Base-by-base conservation (phyloP, 2,797 vertebrate genomes). In the Galaxias olidus region DNA sequence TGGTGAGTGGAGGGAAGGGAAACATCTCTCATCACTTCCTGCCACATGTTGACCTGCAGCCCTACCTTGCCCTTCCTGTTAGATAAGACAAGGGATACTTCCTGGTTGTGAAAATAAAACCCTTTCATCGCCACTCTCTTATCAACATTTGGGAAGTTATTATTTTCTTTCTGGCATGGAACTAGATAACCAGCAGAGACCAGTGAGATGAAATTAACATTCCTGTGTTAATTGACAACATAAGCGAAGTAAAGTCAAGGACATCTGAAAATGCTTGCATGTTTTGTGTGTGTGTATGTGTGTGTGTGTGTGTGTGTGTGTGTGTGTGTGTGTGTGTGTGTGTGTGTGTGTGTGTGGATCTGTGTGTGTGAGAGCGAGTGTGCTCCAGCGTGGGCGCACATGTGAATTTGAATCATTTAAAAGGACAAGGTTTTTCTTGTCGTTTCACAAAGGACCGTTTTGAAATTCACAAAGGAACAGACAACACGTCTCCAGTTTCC, bases 401-500 rank as follows among this genome's bases (percentile, higher is more conserved):
- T 7, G 2, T 55, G 11, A 9, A 30, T 55, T 54, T 54, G 52
- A 18, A 10, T 10, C 17, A 54, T 20, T 2, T 20, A 30, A 2
- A 30, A n/a, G n/a, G n/a, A n/a, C n/a, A n/a, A n/a, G n/a, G 2
- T 30, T 30, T 30, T 30, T 30, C 30, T 30, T n/a, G n/a, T n/a
- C n/a, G 6, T 30, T 30, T 30, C 30, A 3, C 30, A n/a, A n/a
- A n/a, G n/a, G n/a, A n/a, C n/a, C n/a, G n/a, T 30, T 30, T 30
- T 30, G 2, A 6, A 30, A 30, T 30, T 6, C 30, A 30, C 30
- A 30, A 30, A 30, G 30, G 30, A 30, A 2, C n/a, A n/a, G n/a
- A n/a, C n/a, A n/a, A n/a, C n/a, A n/a, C 68, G 67, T 80, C 84
- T 67, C 80, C 85, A 86, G 84, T 87, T 86, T 80, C 74, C 65